Evolutionary conservation across 2,797 vertebrate species (phyloP).

Genomic region (Arrhamphus sclerolepis): DNA sequence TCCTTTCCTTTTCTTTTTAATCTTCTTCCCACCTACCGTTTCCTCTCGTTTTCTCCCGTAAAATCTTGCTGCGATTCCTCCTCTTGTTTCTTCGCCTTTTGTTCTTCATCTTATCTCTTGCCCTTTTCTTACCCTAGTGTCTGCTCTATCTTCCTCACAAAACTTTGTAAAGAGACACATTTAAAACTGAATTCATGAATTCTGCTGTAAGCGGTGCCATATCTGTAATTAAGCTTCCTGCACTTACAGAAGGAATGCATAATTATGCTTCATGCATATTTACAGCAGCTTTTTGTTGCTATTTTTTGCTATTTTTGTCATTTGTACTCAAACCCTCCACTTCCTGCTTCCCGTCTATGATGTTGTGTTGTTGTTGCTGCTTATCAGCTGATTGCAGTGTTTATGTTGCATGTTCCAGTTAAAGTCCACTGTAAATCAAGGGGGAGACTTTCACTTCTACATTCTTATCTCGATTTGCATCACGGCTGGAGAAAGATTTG

Average conservation of each 20-base stretch:
- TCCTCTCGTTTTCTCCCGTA: neutral
- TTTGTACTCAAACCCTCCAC: conserved; percentile 4
- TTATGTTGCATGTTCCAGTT: conserved; percentile 5
- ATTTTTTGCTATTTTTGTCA: neutral
- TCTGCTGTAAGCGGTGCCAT: too few relatives aligned
- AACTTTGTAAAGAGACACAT: neutral
- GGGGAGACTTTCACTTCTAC: conserved; percentile 2
- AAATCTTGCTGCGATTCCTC: neutral
- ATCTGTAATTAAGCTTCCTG: neutral
- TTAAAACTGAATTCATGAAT: neutral
- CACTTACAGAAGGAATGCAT: neutral
- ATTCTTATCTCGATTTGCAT: neutral
- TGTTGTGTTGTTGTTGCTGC: neutral
- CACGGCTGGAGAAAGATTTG: too few relatives aligned
- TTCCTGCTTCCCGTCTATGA: conserved; percentile 25
- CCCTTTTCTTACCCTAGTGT: neutral
- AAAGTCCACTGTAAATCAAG: neutral
- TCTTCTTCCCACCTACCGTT: neutral
- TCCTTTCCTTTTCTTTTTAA: conserved; percentile 1
- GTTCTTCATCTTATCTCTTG: too few relatives aligned
- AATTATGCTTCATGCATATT: neutral
- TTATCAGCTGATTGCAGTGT: conserved; percentile 26
- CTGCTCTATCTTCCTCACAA: neutral
- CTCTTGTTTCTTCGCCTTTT: neutral
- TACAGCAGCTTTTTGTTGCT: neutral